Evolutionary conservation across 2,113 vertebrate genomes (phyloP).

Genomic region (Carassius gibelio): DNA sequence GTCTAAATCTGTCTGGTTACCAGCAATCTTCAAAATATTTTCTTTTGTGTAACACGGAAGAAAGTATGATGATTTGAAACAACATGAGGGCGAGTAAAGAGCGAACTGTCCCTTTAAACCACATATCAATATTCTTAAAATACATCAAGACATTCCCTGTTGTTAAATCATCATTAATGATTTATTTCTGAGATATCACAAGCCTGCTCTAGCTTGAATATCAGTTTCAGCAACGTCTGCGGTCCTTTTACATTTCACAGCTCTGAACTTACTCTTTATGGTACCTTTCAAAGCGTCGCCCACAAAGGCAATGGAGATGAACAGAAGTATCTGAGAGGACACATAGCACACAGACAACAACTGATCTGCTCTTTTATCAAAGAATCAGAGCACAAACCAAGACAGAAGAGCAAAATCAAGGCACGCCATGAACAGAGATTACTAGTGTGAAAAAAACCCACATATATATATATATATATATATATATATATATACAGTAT

Average conservation of each 20-base stretch:
- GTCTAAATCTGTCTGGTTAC: too few species aligned
- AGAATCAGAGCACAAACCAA: constrained; percentile 24
- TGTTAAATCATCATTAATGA: background rate
- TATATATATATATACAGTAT: too few species aligned
- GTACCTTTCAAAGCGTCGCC: constrained; percentile 90
- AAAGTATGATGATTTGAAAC: background rate
- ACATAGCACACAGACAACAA: constrained; percentile 36
- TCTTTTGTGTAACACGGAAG: too few species aligned
- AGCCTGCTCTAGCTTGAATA: background rate
- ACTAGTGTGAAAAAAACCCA: background rate
- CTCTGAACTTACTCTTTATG: constrained; percentile 84
- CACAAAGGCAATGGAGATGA: constrained; percentile 93
- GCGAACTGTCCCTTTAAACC: background rate
- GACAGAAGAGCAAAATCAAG: constrained; percentile 60
- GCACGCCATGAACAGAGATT: constrained; percentile 43
- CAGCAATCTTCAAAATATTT: too few species aligned
- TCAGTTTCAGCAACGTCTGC: background rate
- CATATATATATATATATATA: too few species aligned
- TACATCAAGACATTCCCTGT: background rate
- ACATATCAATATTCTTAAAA: background rate
- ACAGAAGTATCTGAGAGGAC: constrained; percentile 84
- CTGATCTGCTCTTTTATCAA: constrained; percentile 42
- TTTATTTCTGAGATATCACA: background rate
- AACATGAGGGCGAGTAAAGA: background rate
- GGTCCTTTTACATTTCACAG: background rate